A percentile compares a stretch with the other conserved stretches of the same genome.
Conservation (phyloP, 2,888 invertebrate species). For the Drosophila mercatorum region DNA sequence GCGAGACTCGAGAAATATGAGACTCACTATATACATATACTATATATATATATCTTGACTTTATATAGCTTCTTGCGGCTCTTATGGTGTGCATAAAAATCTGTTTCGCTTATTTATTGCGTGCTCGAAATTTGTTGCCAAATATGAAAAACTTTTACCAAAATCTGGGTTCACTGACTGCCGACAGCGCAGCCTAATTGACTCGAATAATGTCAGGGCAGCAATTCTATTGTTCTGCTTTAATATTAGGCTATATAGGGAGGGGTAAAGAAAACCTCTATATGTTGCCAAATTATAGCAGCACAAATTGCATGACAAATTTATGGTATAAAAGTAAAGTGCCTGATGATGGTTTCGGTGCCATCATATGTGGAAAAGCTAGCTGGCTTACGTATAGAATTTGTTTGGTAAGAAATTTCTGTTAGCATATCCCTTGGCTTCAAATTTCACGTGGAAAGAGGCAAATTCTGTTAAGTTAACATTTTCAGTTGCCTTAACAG, state of each 20-base stretch:
- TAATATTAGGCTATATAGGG: conserved; percentile 13
- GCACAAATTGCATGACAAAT: conserved; percentile 16
- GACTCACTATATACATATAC: conserved; percentile 22
- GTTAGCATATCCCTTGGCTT: too few species aligned
- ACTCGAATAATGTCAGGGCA: conserved; percentile 55
- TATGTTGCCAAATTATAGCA: conserved; percentile 16
- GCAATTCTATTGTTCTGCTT: conserved; percentile 34
- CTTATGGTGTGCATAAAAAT: conserved; percentile 30
- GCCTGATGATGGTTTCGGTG: background rate
- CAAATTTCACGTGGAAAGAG: too few species aligned
- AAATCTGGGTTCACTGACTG: conserved; percentile 57
- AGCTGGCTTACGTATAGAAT: background rate
- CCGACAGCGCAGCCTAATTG: conserved; percentile 42
- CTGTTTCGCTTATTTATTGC: conserved; percentile 64
- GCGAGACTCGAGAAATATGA: conserved; percentile 36
- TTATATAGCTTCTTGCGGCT: conserved; percentile 13
- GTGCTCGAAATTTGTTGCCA: conserved; percentile 69
- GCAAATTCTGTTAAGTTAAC: too few species aligned
- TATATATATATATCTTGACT: conserved; percentile 10
- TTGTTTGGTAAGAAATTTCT: too few species aligned
- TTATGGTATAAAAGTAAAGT: conserved; percentile 19
- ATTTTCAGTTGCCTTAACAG: too few species aligned
- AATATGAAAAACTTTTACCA: conserved; percentile 58
- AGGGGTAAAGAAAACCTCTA: background rate
- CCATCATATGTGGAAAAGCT: background rate